A percentile compares a stretch with the other conserved stretches of the same genome.
These are phyloP conservation scores for Ennomos erosarius DNA, from an alignment of 2,888 invertebrate species.

Conservation along the genomic window DNA sequence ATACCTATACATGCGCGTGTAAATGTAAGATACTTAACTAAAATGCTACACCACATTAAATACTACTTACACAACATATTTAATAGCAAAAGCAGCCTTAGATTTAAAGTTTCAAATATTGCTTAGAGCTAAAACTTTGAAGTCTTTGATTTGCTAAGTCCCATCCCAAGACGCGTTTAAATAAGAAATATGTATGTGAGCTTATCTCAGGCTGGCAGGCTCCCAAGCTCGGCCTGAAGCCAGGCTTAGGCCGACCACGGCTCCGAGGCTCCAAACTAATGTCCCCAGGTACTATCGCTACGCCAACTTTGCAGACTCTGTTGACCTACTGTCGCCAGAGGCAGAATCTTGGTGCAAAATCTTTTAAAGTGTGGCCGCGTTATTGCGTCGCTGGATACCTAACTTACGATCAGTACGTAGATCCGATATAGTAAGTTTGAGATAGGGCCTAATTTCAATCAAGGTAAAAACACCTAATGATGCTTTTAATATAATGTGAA, in stretches of 20 bases:
- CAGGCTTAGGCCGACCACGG: slow-evolving; percentile 57
- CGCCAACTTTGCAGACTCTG: slow-evolving; percentile 29
- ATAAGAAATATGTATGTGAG: slow-evolving; percentile 60
- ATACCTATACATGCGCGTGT: too few relatives aligned
- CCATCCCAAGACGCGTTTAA: slow-evolving; percentile 44
- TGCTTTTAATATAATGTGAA: too few relatives aligned
- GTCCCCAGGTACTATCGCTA: slow-evolving; percentile 42
- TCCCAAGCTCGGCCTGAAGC: slow-evolving; percentile 55
- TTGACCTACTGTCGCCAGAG: slow-evolving; percentile 25
- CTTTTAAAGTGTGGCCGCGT: slow-evolving; percentile 1
- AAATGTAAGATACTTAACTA: too few relatives aligned
- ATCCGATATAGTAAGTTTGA: too few relatives aligned
- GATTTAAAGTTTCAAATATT: not conserved
- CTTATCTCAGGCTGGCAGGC: slow-evolving; percentile 63
- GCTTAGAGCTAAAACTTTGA: slow-evolving; percentile 6
- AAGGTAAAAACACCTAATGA: too few relatives aligned
- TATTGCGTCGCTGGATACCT: not conserved
- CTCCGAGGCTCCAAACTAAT: slow-evolving; percentile 58
- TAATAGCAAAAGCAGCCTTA: too few relatives aligned
- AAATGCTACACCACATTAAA: too few relatives aligned
- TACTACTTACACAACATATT: too few relatives aligned
- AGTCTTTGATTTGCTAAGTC: slow-evolving; percentile 15
- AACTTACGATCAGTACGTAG: too few relatives aligned
- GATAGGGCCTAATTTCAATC: too few relatives aligned
- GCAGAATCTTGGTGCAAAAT: not conserved